Base-by-base conservation (phyloP, 2,888 invertebrate species). In the Leptopilina syphax region DNA sequence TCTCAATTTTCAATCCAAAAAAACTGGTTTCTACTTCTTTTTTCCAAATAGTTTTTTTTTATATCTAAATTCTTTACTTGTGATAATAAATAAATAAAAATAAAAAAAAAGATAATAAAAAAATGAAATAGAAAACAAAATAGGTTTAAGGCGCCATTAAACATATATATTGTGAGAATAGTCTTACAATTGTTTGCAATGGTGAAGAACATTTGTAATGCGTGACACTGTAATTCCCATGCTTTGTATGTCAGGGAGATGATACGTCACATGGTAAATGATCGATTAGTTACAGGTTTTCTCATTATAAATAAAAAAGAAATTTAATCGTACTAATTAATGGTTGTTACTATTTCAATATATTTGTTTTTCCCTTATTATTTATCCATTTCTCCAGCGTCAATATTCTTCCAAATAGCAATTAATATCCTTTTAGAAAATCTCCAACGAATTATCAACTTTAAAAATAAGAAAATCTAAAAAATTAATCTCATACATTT, bases 171-270 rank as follows among this genome's bases (percentile, higher is more conserved):
- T 54, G 27, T 6, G 50, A 50, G 70, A 73, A 57, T 54, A 73
- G 34, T 73, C 27, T 73, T 73, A 3, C 13, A 73, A 73, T 73
- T 73, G 73, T 73, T 73, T 34, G 54, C 73, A 73, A 57, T n/a
- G 34, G 57, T 73, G n/a, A n/a, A 34, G 34, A 54, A 73, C 73
- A 73, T 73, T 73, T 73, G 57, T 73, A 34, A 73, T 34, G 57
- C 41, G 50, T 73, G 57, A 57, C 73, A 57, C 50, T 27, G 34
- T 73, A 57, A 73, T 73, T 73, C 73, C 57, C 73, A 73, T 54
- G 73, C 73, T 73, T 73, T 73, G 57, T 73, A 18, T 73, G 73
- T 57, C 73, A 73, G 57, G 73, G 73, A 73, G 10, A 57, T 34
- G 34, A 73, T 34, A 73, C 57, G 73, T 73, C 73, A 73, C n/a